These are phyloP conservation scores for Vireo altiloquus DNA, from an alignment of 2,113 vertebrate species.

Conservation along the genomic window DNA sequence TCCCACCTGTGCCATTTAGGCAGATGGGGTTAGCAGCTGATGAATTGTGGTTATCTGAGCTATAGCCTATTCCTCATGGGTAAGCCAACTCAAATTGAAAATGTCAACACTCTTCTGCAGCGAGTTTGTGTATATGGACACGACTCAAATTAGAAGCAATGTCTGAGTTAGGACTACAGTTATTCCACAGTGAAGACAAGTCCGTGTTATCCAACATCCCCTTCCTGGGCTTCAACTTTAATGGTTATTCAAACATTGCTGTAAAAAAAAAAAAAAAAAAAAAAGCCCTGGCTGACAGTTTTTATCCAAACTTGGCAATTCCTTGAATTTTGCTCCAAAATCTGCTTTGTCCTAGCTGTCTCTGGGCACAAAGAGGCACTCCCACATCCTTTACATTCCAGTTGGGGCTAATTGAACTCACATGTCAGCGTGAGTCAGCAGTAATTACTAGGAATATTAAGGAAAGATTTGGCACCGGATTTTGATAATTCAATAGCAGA, in stretches of 20 bases:
- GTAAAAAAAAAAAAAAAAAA: conserved; percentile 5
- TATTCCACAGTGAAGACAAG: conserved; percentile 41
- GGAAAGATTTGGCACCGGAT: not conserved
- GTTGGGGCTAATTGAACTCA: conserved; percentile 59
- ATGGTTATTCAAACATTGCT: conserved; percentile 13
- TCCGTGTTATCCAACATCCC: not conserved
- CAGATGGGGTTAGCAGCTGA: not conserved
- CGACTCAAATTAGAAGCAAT: conserved; percentile 18
- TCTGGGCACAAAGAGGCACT: conserved; percentile 63
- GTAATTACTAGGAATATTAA: conserved; percentile 66
- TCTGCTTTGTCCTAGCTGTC: conserved; percentile 61
- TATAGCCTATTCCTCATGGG: conserved; percentile 31
- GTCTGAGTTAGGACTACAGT: not conserved
- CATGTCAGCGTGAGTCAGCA: conserved; percentile 68
- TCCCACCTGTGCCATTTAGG: not conserved
- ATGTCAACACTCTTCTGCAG: conserved; percentile 28
- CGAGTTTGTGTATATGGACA: not conserved
- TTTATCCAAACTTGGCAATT: conserved; percentile 51
- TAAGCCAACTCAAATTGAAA: conserved; percentile 23
- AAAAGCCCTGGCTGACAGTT: conserved; percentile 11
- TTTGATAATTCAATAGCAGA: conserved; percentile 18
- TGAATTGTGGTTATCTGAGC: conserved; percentile 47
- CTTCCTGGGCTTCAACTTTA: not conserved
- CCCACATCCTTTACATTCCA: conserved; percentile 70
- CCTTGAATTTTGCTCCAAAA: conserved; percentile 53